Evolutionary conservation across 2,797 vertebrate species (phyloP).

Genomic region (Choloepus didactylus): DNA sequence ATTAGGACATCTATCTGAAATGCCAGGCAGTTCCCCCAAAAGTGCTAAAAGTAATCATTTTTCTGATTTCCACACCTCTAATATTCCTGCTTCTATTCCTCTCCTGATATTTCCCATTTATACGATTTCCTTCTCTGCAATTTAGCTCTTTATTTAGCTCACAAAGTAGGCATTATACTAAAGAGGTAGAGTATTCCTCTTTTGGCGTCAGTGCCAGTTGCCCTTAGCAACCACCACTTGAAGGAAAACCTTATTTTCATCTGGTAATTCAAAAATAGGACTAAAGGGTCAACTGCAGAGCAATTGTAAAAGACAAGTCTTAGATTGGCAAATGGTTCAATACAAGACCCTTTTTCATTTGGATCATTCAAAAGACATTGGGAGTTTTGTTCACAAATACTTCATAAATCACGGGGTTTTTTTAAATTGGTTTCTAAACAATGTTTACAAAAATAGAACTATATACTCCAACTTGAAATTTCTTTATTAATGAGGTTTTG

Average conservation of each 20-base stretch:
- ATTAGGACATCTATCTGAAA: neutral
- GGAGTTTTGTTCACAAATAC: conserved; percentile 68
- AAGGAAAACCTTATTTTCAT: conserved; percentile 89
- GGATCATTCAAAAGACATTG: conserved; percentile 69
- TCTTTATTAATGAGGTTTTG: conserved; percentile 43
- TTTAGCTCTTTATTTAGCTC: conserved; percentile 90
- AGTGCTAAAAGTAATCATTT: conserved; percentile 68
- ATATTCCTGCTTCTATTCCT: conserved; percentile 79
- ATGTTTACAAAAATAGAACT: conserved; percentile 67
- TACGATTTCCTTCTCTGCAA: conserved; percentile 86
- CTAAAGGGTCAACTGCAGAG: conserved; percentile 86
- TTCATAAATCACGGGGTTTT: conserved; percentile 59
- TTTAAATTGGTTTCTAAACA: conserved; percentile 21
- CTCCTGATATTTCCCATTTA: conserved; percentile 87
- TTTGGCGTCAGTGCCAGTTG: conserved; percentile 88
- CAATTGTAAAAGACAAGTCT: conserved; percentile 80
- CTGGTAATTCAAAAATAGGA: conserved; percentile 86
- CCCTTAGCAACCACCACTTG: conserved; percentile 88
- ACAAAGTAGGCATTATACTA: conserved; percentile 90
- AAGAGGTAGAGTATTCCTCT: conserved; percentile 90
- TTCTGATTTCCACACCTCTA: conserved; percentile 75
- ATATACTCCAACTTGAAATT: conserved; percentile 31
- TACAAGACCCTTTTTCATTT: conserved; percentile 82
- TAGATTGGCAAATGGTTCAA: conserved; percentile 81
- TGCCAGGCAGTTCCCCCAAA: conserved; percentile 68